Evolutionary conservation across 2,888 invertebrate genomes (phyloP).

Genomic region (Epistrophe grossulariae): DNA sequence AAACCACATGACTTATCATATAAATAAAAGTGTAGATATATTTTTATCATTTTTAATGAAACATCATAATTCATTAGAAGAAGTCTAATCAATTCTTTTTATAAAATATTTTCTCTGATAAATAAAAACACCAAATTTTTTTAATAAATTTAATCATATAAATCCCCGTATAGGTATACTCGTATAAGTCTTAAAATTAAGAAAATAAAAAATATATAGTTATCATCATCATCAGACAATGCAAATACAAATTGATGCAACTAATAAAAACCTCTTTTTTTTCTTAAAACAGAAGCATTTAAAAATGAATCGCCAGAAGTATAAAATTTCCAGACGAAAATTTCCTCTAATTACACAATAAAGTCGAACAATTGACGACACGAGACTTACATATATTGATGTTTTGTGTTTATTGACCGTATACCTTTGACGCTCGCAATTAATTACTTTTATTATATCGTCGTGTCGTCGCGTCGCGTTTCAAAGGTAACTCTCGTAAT

Average conservation of each 20-base stretch:
- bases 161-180: no score
- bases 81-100: not conserved
- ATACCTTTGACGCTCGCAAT: not conserved
- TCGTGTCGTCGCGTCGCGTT: not conserved
- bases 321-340: slow-evolving; percentile 2
- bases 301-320: not conserved
- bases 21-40: not conserved
- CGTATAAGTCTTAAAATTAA: no score
- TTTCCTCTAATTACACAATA: not conserved
- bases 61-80: not conserved
- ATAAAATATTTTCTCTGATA: not conserved
- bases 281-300: slow-evolving; percentile 13
- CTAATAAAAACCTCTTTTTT: not conserved
- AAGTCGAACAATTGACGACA: not conserved
- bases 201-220: no score
- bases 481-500: no score
- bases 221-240: not conserved
- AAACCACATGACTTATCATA: not conserved
- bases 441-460: not conserved
- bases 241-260: not conserved
- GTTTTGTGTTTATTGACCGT: not conserved
- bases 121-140: not conserved
- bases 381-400: not conserved
- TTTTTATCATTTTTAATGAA: not conserved
- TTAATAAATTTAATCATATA: no score